Percentiles rank a stretch among this genome's conserved stretches.
phyloP scores from a whole-genome alignment of 2,797 vertebrate genomes.

The Hylomyscus alleni region DNA sequence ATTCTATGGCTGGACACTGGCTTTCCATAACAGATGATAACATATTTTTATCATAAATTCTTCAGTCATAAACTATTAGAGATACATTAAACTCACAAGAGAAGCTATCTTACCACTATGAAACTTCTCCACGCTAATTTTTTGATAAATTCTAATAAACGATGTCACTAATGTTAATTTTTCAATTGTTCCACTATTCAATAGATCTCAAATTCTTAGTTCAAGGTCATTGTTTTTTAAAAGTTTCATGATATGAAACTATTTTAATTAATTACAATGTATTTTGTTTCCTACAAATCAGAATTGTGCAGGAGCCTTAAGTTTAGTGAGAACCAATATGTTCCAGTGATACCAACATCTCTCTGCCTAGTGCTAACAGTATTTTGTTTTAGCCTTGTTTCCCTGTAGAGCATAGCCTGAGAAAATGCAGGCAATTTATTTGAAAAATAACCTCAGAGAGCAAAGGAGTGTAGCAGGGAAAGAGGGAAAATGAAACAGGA shows the following conservation, averaged over 20 bases:
- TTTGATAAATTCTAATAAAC: not conserved
- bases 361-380: not conserved
- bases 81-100: not conserved
- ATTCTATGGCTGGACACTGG: not conserved
- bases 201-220: not conserved
- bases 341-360: not conserved
- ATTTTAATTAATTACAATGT: slow-evolving; percentile 53
- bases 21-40: not conserved
- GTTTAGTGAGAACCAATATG: slow-evolving; percentile 4
- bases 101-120: not conserved
- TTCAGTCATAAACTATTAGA: not conserved
- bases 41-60: not conserved
- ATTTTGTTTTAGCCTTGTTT: slow-evolving; percentile 29
- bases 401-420: not conserved
- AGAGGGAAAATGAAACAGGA: not conserved
- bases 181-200: not conserved
- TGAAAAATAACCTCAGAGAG: slow-evolving; percentile 28
- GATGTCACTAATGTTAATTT: not conserved
- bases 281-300: slow-evolving; percentile 45
- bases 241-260: not conserved
- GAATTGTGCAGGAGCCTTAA: not conserved
- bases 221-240: not conserved
- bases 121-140: not conserved
- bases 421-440: slow-evolving; percentile 19
- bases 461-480: not conserved